A percentile compares a stretch with the other conserved stretches of the same genome.
Evolutionary conservation across 2,797 vertebrate genomes (phyloP).

Genomic region (Phrynocephalus vlangalii): DNA sequence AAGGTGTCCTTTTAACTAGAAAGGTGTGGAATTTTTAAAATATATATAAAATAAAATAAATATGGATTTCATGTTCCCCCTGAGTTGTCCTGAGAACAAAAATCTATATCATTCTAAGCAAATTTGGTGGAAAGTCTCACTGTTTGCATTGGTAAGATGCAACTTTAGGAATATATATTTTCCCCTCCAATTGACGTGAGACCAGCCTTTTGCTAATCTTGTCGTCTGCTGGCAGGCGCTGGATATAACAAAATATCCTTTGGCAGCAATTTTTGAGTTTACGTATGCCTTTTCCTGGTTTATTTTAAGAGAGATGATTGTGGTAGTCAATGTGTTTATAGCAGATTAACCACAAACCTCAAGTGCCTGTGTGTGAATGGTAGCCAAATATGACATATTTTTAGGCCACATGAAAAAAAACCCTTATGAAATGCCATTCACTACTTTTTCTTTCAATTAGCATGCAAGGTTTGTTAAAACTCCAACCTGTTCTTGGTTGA

Average conservation of each 20-base stretch:
- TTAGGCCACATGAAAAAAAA: neutral
- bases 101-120: constrained; percentile 20
- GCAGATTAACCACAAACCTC: neutral
- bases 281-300: neutral
- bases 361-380: constrained; percentile 16
- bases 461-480: too few species aligned
- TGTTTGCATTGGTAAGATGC: constrained; percentile 23
- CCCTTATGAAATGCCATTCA: neutral
- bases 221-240: neutral
- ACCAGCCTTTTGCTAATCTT: constrained; percentile 33
- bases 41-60: too few species aligned
- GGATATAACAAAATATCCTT: constrained; percentile 9
- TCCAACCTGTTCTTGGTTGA: too few species aligned
- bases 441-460: constrained; percentile 4
- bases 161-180: neutral
- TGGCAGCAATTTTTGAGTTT: neutral
- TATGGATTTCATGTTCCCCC: constrained; percentile 10
- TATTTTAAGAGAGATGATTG: constrained; percentile 20
- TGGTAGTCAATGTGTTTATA: constrained; percentile 17
- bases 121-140: constrained; percentile 25
- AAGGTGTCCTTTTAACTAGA: too few species aligned
- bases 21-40: too few species aligned
- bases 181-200: constrained; percentile 15
- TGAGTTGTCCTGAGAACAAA: constrained; percentile 10
- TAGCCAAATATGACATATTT: constrained; percentile 5